phyloP scores from a whole-genome alignment of 2,797 vertebrate genomes.

The Lerista edwardsae region DNA sequence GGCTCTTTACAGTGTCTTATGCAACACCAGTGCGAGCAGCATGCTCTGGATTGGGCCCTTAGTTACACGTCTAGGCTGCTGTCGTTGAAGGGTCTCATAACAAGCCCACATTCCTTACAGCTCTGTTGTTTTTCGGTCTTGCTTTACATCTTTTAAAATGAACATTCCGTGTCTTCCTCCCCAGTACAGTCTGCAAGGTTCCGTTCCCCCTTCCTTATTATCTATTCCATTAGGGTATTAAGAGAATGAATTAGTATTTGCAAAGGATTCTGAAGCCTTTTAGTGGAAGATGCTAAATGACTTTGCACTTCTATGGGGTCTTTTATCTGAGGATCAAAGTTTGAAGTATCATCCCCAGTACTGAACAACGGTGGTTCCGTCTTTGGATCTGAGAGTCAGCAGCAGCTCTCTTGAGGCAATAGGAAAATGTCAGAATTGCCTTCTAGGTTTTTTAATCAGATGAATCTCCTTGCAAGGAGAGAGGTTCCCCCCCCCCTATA shows the following conservation, averaged over 20 bases:
- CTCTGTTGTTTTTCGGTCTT: background rate
- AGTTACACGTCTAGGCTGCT: background rate
- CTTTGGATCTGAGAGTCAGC: slow-evolving; percentile 63
- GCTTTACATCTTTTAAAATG: background rate
- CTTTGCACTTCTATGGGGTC: slow-evolving; percentile 58
- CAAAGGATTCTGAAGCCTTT: slow-evolving; percentile 60
- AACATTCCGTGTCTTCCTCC: background rate
- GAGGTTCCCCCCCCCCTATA: background rate
- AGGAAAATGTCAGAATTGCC: slow-evolving; percentile 53
- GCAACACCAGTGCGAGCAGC: no score
- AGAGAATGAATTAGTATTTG: slow-evolving; percentile 58
- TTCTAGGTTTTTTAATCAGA: slow-evolving; percentile 51
- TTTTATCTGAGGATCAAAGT: slow-evolving; percentile 72
- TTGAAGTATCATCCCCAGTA: slow-evolving; percentile 55
- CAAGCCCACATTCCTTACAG: background rate
- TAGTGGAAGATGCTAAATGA: slow-evolving; percentile 58
- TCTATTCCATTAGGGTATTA: slow-evolving; percentile 20
- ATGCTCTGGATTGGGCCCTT: no score
- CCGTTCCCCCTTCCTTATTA: slow-evolving; percentile 34
- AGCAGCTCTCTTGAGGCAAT: slow-evolving; percentile 45
- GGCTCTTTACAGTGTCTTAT: no score
- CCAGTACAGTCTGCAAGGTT: slow-evolving; percentile 38
- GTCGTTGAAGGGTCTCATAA: background rate
- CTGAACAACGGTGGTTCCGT: slow-evolving; percentile 64
- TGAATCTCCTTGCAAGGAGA: background rate